Conservation (phyloP, 2,113 vertebrate genomes). For the Trogon surrucura region DNA sequence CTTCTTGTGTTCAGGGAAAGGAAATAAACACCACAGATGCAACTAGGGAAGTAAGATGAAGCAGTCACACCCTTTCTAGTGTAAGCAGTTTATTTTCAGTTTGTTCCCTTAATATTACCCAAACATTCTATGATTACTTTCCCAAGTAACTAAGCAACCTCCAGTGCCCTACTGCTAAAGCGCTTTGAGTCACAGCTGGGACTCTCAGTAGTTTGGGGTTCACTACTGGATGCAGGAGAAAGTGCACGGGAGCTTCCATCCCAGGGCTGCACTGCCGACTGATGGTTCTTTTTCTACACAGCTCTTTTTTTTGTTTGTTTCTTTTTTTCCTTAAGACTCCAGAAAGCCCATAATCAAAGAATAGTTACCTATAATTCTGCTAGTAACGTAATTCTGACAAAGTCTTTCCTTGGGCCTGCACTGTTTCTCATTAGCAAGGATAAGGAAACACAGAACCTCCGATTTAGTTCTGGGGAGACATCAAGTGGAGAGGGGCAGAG, state of each 20-base stretch:
- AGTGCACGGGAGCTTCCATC: not conserved
- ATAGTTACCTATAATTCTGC: rapidly evolving
- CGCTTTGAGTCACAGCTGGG: not conserved
- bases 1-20: not conserved
- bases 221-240: rapidly evolving
- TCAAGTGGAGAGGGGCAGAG: not conserved
- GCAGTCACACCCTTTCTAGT: not conserved
- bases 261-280: slow-evolving; percentile 11
- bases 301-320: rapidly evolving
- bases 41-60: not conserved
- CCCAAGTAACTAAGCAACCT: slow-evolving; percentile 11
- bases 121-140: not conserved
- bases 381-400: not conserved
- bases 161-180: not conserved
- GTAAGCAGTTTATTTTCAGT: slow-evolving; percentile 26
- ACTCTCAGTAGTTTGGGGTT: rapidly evolving
- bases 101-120: not conserved
- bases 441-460: not conserved
- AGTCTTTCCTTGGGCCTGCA: too few species aligned
- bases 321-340: rapidly evolving
- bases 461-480: not conserved
- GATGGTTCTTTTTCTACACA: not conserved
- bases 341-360: not conserved
- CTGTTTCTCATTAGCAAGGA: not conserved
- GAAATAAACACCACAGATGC: not conserved